Evolutionary conservation across 2,888 invertebrate species (phyloP).

Genomic region (Loripinus fragilis): DNA sequence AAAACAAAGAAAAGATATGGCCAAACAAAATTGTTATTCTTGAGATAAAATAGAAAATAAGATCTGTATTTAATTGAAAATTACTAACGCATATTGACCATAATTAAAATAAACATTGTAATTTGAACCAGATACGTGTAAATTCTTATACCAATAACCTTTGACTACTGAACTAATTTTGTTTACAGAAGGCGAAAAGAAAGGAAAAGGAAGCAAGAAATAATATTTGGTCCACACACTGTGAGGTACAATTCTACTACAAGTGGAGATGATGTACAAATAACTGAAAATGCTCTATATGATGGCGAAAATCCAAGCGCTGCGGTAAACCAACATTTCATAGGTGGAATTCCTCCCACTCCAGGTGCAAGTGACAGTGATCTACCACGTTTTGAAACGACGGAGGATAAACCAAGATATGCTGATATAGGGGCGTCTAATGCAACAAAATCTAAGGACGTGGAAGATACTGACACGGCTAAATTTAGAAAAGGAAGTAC

Average conservation of each 20-base stretch:
- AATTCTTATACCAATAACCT: too few species aligned
- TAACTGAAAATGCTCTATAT: constrained; percentile 6
- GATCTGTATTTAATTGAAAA: too few species aligned
- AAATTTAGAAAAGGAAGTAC: not conserved
- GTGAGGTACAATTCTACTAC: not conserved
- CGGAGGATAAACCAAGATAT: not conserved
- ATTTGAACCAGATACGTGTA: too few species aligned
- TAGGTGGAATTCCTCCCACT: not conserved
- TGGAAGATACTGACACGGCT: not conserved
- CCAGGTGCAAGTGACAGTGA: not conserved
- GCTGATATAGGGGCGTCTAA: constrained; percentile 1
- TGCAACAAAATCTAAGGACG: not conserved
- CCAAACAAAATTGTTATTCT: too few species aligned
- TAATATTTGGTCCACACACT: not conserved
- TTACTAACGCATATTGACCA: too few species aligned
- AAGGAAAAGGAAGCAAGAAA: not conserved
- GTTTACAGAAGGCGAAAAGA: not conserved
- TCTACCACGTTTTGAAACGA: not conserved
- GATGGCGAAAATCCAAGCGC: constrained; percentile 5
- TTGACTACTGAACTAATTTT: too few species aligned
- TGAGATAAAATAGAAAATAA: too few species aligned
- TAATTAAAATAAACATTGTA: too few species aligned
- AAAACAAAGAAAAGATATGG: too few species aligned
- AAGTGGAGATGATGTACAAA: constrained; percentile 1
- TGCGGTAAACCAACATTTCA: constrained; percentile 6